A percentile compares a stretch with the other conserved stretches of the same genome.
Conservation (phyloP, 2,888 invertebrate species). For the Augochlorella aurata region DNA sequence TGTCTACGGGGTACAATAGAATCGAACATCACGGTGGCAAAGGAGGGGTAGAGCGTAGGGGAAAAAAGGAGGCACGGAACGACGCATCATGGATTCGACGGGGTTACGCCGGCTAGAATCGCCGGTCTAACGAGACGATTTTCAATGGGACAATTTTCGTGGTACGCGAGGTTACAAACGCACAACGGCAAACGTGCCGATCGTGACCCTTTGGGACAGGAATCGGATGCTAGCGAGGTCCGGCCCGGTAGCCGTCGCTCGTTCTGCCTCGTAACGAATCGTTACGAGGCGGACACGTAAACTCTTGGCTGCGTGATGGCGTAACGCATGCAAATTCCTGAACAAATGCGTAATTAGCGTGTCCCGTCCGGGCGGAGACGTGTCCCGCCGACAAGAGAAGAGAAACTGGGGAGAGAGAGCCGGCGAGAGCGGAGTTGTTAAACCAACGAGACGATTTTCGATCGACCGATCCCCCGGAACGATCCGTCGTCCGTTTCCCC, state of each 20-base stretch:
- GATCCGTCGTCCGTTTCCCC: slow-evolving; percentile 22
- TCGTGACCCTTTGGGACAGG: slow-evolving; percentile 39
- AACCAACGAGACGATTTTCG: slow-evolving; percentile 72
- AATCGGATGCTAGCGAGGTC: slow-evolving; percentile 6
- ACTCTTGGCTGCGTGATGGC: slow-evolving; percentile 59
- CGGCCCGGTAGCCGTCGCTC: slow-evolving; percentile 8
- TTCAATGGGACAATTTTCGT: slow-evolving; percentile 54
- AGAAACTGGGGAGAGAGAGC: slow-evolving; percentile 13
- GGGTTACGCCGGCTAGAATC: slow-evolving; percentile 33
- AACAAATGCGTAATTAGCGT: slow-evolving; percentile 78
- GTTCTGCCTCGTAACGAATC: slow-evolving; percentile 65
- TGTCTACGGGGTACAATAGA: not conserved
- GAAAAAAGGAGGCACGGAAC: not conserved
- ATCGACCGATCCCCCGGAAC: slow-evolving; percentile 43
- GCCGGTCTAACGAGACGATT: slow-evolving; percentile 53
- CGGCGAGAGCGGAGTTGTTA: slow-evolving; percentile 54
- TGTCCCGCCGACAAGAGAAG: slow-evolving; percentile 24
- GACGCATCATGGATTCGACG: slow-evolving; percentile 29
- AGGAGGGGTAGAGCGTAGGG: not conserved
- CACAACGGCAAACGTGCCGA: slow-evolving; percentile 31
- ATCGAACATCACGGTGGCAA: not conserved
- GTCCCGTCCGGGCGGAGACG: slow-evolving; percentile 47
- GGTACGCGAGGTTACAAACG: slow-evolving; percentile 22
- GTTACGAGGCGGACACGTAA: slow-evolving; percentile 64
- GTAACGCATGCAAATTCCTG: slow-evolving; percentile 76